Evolutionary conservation across 2,888 invertebrate genomes (phyloP).

Genomic region (Zygaena filipendulae): DNA sequence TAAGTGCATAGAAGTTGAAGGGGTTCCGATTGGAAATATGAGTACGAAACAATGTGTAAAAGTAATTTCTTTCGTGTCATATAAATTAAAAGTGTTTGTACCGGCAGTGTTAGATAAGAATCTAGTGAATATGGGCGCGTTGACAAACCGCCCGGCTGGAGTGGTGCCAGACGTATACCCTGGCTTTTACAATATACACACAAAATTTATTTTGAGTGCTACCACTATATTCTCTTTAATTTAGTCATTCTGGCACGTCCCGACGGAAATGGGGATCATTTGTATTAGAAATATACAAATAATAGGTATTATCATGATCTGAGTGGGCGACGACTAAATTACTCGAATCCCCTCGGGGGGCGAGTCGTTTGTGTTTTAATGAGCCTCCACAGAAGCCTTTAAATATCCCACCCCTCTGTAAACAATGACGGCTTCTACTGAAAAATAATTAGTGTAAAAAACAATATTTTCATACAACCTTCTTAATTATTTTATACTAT

Average conservation of each 20-base stretch:
- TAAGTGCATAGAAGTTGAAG: too few species aligned
- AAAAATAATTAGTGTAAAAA: too few species aligned
- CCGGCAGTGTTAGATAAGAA: too few species aligned
- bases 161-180: constrained; percentile 29
- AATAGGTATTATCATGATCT: constrained; percentile 50
- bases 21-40: too few species aligned
- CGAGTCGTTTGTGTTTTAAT: background rate
- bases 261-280: constrained; percentile 49
- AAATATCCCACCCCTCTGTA: too few species aligned
- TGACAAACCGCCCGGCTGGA: constrained; percentile 38
- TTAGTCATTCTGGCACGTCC: constrained; percentile 59
- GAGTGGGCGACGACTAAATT: constrained; percentile 25
- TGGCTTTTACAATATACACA: constrained; percentile 43
- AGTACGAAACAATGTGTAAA: too few species aligned
- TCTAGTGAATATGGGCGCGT: constrained; percentile 22
- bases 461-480: too few species aligned
- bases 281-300: constrained; percentile 45
- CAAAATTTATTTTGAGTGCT: constrained; percentile 26
- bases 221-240: constrained; percentile 52
- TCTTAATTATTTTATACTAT: too few species aligned
- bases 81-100: too few species aligned
- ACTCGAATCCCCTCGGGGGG: background rate
- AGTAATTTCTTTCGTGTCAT: too few species aligned
- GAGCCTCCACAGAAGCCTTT: too few species aligned
- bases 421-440: too few species aligned